Base-by-base conservation (phyloP, 2,797 vertebrate species). In the Manis javanica region DNA sequence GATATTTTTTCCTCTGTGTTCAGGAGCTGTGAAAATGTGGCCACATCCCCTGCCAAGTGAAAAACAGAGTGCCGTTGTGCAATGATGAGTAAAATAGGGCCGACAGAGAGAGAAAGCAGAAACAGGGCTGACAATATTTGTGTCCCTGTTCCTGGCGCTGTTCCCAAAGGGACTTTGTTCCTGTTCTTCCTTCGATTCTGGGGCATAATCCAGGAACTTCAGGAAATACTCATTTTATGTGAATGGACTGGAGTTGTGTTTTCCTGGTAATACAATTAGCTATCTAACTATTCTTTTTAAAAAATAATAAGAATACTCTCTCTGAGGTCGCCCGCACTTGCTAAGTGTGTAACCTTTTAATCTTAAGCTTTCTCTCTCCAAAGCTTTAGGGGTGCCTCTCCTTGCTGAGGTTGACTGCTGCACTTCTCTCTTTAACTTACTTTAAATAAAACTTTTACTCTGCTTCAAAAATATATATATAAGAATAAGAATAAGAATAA, bases 221-320 rank as follows among this genome's bases (percentile, higher is more conserved):
- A 87, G 69, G 37, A 91, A 95, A 74, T 57, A 82, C 8, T 61
- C 12, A 77, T 96, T 94, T 74, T 26, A 46, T 42, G 8, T 57
- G 75, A 63, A 75, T 31, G 3, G 42, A 71, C 91, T 92, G 55
- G 55, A 82, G 15, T 82, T 96, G 39, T 71, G 1, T 42, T 92
- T 92, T 91, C 11, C 72, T 39, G 37, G 57, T 74, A 93, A 95
- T 68, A 63, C 3, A 82, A 59, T 83, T 66, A 57, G 3, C 3
- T 34, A 37, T 31, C 53, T 88, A 89, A 64, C 59, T 49, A 34
- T 72, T 86, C 1, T 78, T 78, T 93, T 57, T 37, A 53, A 72
- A 59, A 90, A 37, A 77, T 66, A 57, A n/a, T n/a, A 75, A 37
- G 93, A 87, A 72, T 69, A 74, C 37, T 39, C 37, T 39, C 37